phyloP scores from a whole-genome alignment of 2,797 vertebrate genomes.

The Presbytis comata region DNA sequence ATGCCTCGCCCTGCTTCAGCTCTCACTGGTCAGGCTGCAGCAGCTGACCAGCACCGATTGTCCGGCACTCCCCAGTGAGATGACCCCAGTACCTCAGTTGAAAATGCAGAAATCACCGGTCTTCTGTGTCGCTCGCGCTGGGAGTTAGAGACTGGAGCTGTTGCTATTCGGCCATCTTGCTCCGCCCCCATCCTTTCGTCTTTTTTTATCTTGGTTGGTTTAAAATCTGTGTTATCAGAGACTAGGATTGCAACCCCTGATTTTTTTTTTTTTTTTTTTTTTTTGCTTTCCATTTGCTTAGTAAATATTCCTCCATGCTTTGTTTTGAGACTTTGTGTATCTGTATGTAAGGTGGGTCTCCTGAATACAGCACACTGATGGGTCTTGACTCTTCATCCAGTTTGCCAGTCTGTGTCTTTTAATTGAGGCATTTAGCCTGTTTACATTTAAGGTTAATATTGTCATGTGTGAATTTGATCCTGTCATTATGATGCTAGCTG shows the following conservation, averaged over 20 bases:
- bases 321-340: not conserved
- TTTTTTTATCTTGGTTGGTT: not conserved
- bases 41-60: no score
- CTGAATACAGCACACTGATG: not conserved
- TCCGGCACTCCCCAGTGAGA: no score
- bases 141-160: no score
- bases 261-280: no score
- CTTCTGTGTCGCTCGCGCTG: no score
- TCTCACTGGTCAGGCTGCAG: no score
- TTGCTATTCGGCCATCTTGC: no score
- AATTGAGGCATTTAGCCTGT: not conserved
- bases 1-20: no score
- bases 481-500: not conserved
- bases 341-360: not conserved
- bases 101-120: no score
- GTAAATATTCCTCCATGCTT: not conserved
- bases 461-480: not conserved
- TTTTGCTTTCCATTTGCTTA: not conserved
- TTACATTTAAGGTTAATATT: not conserved
- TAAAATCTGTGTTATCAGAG: not conserved
- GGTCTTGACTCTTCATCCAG: not conserved
- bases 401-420: not conserved
- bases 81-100: no score
- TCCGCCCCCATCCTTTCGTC: no score
- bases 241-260: not conserved